phyloP scores from a whole-genome alignment of 2,797 vertebrate genomes.

The Acipenser oxyrinchus region DNA sequence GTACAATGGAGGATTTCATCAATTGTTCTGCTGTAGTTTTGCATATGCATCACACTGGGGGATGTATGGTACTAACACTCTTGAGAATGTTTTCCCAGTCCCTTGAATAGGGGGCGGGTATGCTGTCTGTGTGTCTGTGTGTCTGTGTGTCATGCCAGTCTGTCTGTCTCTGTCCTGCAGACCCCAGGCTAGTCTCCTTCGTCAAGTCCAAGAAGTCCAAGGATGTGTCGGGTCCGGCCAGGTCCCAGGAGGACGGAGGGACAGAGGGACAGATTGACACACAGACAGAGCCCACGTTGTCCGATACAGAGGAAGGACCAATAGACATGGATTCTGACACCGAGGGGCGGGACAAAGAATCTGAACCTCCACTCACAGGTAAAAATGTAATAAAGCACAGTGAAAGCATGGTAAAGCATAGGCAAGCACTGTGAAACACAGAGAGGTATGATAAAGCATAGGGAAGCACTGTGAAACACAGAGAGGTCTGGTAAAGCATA shows the following conservation, averaged over 20 bases:
- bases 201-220: slow-evolving; percentile 60
- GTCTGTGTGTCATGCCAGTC: slow-evolving; percentile 4
- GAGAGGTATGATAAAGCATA: too few relatives aligned
- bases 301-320: slow-evolving; percentile 17
- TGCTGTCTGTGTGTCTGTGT: neutral
- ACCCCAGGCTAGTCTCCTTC: slow-evolving; percentile 78
- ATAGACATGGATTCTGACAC: slow-evolving; percentile 1
- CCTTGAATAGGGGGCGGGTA: too few relatives aligned
- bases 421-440: too few relatives aligned
- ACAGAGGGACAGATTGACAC: slow-evolving; percentile 23
- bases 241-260: slow-evolving; percentile 24
- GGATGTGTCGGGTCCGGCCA: slow-evolving; percentile 19
- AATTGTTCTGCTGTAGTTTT: too few relatives aligned
- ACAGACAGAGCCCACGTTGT: slow-evolving; percentile 17
- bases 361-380: slow-evolving; percentile 9
- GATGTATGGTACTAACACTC: too few relatives aligned
- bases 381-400: slow-evolving; percentile 1
- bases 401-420: too few relatives aligned
- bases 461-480: too few relatives aligned
- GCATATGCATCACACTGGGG: too few relatives aligned
- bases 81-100: too few relatives aligned
- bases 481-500: too few relatives aligned
- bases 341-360: neutral
- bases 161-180: slow-evolving; percentile 51
- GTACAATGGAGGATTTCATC: too few relatives aligned